phyloP scores from a whole-genome alignment of 2,888 invertebrate genomes.

The Ichneumoninae sp. region DNA sequence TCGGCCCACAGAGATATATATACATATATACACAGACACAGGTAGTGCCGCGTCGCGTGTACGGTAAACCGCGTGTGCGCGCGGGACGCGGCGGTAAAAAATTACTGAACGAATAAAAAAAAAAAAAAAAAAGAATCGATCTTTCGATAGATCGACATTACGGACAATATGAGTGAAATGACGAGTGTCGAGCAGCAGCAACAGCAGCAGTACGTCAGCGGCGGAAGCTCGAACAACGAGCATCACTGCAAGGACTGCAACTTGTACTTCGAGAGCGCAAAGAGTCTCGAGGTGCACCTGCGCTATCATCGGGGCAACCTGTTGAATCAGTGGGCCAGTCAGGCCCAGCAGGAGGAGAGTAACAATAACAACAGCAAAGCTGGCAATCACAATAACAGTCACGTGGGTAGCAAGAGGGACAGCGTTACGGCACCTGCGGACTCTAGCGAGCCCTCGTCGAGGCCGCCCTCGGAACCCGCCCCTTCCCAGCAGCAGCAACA shows the following conservation, averaged over 20 bases:
- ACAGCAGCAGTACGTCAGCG: conserved; percentile 74
- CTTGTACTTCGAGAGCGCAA: conserved; percentile 90
- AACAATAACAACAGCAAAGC: conserved; percentile 88
- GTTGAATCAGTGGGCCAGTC: conserved; percentile 90
- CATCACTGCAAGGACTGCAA: conserved; percentile 92
- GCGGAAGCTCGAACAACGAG: conserved; percentile 84
- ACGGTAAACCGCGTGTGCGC: background rate
- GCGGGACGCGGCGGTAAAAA: conserved; percentile 10
- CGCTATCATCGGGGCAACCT: conserved; percentile 92
- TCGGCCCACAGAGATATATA: background rate
- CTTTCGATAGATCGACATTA: conserved; percentile 8
- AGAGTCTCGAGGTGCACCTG: conserved; percentile 92
- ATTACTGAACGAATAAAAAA: background rate
- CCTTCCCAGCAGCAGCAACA: conserved; percentile 85
- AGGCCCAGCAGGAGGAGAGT: conserved; percentile 86
- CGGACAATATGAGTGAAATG: conserved; percentile 82
- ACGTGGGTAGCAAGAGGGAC: conserved; percentile 86
- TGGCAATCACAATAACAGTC: conserved; percentile 86
- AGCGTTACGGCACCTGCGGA: conserved; percentile 89
- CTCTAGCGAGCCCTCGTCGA: conserved; percentile 88
- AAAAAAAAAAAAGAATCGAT: conserved; percentile 17
- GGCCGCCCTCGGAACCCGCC: conserved; percentile 85
- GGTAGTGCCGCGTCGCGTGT: conserved; percentile 18
- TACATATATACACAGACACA: background rate
- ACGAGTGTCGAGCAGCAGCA: conserved; percentile 84